Percentiles rank a stretch among this genome's conserved stretches.
phyloP scores from a whole-genome alignment of 2,113 vertebrate species.

The Nothobranchius kuhntae region DNA sequence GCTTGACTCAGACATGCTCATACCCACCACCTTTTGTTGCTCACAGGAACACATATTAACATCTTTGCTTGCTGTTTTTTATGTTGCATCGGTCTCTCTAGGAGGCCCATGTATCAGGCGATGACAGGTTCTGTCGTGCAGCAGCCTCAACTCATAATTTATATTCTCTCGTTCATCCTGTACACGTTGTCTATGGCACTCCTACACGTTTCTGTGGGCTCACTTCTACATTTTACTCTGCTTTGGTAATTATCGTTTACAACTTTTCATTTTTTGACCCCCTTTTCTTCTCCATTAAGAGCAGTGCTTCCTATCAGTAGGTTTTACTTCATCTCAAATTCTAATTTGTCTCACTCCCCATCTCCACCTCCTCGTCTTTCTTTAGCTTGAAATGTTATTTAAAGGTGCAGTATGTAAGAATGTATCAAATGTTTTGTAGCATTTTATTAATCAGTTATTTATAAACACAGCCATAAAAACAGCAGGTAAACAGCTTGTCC shows the following conservation, averaged over 20 bases:
- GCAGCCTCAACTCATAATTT: conserved; percentile 55
- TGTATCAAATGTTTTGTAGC: no score
- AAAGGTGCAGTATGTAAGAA: not conserved
- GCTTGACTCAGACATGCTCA: conserved; percentile 41
- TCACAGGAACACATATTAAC: conserved; percentile 57
- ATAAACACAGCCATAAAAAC: no score
- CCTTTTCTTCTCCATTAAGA: conserved; percentile 41
- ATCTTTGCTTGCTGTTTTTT: conserved; percentile 57
- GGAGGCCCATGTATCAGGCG: conserved; percentile 56
- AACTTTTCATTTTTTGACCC: conserved; percentile 30
- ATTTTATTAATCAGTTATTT: no score
- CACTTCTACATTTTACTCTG: conserved; percentile 37
- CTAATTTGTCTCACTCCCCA: conserved; percentile 24
- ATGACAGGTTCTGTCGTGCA: conserved; percentile 38
- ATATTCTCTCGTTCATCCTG: conserved; percentile 21
- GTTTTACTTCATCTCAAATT: conserved; percentile 19
- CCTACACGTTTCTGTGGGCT: conserved; percentile 29
- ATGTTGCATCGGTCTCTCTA: conserved; percentile 54
- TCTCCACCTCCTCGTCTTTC: not conserved
- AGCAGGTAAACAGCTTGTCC: no score
- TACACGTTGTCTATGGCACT: conserved; percentile 25
- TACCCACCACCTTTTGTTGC: conserved; percentile 41
- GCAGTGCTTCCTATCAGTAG: conserved; percentile 27
- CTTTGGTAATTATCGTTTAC: conserved; percentile 28
- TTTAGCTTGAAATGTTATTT: conserved; percentile 24